Evolutionary conservation across 2,113 vertebrate genomes (phyloP).

Genomic region (Nycticebus coucang): DNA sequence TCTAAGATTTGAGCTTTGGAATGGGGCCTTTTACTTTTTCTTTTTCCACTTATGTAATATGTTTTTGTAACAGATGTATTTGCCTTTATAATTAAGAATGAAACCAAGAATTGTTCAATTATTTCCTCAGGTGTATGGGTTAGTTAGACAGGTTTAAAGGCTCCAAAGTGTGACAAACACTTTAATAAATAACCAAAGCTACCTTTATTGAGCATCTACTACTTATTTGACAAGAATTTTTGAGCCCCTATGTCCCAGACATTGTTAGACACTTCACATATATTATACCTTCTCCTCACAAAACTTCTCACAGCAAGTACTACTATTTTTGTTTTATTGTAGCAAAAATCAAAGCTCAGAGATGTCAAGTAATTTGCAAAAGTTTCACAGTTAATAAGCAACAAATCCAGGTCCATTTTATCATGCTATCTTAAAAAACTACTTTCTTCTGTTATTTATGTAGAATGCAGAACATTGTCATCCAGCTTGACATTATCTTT

Average conservation of each 20-base stretch:
- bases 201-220: background rate
- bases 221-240: background rate
- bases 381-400: background rate
- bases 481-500: constrained; percentile 6
- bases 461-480: background rate
- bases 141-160: background rate
- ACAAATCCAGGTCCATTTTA: background rate
- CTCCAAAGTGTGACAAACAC: background rate
- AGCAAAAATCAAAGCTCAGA: constrained; percentile 3
- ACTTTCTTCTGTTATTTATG: background rate
- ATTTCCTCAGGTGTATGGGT: background rate
- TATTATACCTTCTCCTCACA: background rate
- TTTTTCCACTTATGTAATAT: background rate
- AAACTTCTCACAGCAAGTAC: constrained; percentile 14
- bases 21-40: background rate
- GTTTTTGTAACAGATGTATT: constrained; percentile 22
- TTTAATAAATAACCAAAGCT: background rate
- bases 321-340: background rate
- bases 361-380: constrained; percentile 32
- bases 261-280: background rate
- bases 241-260: background rate
- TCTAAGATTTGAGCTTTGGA: background rate
- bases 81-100: constrained; percentile 22
- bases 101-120: constrained; percentile 29
- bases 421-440: background rate